Evolutionary conservation across 2,888 invertebrate genomes (phyloP).

Genomic region (Idaea biselata): DNA sequence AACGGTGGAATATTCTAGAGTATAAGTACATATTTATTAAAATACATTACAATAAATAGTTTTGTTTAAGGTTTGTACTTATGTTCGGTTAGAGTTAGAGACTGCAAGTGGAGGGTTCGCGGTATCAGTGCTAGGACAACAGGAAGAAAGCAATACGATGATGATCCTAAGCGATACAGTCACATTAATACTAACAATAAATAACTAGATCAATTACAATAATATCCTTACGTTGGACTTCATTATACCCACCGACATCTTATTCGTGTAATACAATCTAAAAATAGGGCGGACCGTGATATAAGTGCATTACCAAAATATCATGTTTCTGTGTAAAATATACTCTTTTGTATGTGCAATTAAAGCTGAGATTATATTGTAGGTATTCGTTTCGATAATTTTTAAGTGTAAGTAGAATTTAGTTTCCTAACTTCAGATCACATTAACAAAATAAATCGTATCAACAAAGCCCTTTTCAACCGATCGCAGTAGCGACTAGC

Average conservation of each 20-base stretch:
- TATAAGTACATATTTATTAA: too few relatives aligned
- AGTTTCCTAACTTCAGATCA: constrained; percentile 67
- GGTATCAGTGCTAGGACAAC: constrained; percentile 18
- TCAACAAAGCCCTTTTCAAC: constrained; percentile 55
- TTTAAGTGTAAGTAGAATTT: constrained; percentile 42
- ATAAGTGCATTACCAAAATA: constrained; percentile 73
- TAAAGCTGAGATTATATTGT: constrained; percentile 57
- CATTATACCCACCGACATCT: constrained; percentile 32
- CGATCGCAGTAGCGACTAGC: constrained; percentile 36
- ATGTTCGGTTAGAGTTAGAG: background rate
- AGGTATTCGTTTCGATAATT: constrained; percentile 38
- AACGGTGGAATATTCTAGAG: background rate
- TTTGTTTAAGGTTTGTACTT: background rate
- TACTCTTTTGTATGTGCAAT: constrained; percentile 52
- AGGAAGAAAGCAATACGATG: constrained; percentile 21
- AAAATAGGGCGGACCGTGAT: constrained; percentile 73
- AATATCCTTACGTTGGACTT: constrained; percentile 38
- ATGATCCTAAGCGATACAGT: constrained; percentile 29
- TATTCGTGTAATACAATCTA: constrained; percentile 53
- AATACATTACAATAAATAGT: background rate
- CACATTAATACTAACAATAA: constrained; percentile 15
- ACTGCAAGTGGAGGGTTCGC: constrained; percentile 7
- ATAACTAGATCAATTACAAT: constrained; percentile 18
- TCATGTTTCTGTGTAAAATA: constrained; percentile 57
- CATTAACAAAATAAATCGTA: constrained; percentile 72